Conservation (phyloP, 2,113 vertebrate species). For the Gadus macrocephalus region DNA sequence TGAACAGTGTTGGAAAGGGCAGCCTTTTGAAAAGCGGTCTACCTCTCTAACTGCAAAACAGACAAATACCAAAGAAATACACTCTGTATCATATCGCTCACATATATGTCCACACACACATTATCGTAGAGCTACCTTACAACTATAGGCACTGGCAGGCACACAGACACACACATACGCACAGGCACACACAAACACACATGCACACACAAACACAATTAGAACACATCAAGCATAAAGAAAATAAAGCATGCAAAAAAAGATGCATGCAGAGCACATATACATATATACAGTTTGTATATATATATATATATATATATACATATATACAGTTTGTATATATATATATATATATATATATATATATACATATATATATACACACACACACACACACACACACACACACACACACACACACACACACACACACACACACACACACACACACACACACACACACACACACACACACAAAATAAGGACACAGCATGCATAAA, state of each 20-base stretch:
- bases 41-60: slow-evolving; percentile 16
- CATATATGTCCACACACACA: not conserved
- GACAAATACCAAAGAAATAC: slow-evolving; percentile 8
- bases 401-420: too few species aligned
- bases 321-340: too few species aligned
- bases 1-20: slow-evolving; percentile 48
- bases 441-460: too few species aligned
- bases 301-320: not conserved
- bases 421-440: too few species aligned
- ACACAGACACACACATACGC: not conserved
- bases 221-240: not conserved
- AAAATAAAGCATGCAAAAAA: too few species aligned
- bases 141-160: not conserved
- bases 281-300: too few species aligned
- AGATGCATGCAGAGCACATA: not conserved
- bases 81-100: not conserved
- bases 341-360: too few species aligned
- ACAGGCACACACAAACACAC: not conserved
- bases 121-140: not conserved
- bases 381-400: too few species aligned
- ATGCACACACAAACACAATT: not conserved
- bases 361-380: too few species aligned
- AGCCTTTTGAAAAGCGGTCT: slow-evolving; percentile 41
- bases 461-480: too few species aligned
- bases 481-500: too few species aligned